Percentiles rank a stretch among this genome's conserved stretches.
Evolutionary conservation across 2,888 invertebrate genomes (phyloP).

Genomic region (Flabesymbios commensalis): DNA sequence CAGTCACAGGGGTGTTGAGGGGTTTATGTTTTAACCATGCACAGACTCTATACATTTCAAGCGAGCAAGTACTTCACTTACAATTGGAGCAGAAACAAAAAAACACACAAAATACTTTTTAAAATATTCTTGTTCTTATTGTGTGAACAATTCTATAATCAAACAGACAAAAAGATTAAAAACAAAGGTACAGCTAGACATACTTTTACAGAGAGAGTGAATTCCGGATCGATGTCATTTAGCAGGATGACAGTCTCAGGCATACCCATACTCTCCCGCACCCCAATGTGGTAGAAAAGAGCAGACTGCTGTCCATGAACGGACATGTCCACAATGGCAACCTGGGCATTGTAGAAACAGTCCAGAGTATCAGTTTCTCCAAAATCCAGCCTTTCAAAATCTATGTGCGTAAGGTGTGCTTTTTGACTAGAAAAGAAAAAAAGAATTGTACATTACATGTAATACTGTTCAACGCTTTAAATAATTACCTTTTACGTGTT

Average conservation of each 20-base stretch:
- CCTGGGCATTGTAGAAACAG: conserved; percentile 97
- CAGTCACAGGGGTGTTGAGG: too few relatives aligned
- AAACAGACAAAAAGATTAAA: too few relatives aligned
- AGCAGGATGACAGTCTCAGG: conserved; percentile 76
- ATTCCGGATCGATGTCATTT: conserved; percentile 77
- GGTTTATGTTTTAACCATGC: too few relatives aligned
- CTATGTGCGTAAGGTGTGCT: conserved; percentile 47
- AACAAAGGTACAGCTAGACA: too few relatives aligned
- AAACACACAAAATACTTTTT: too few relatives aligned
- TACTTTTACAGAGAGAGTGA: conserved; percentile 86
- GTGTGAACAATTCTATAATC: too few relatives aligned
- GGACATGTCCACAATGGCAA: conserved; percentile 92
- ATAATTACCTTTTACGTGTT: neutral
- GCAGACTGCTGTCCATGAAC: conserved; percentile 85
- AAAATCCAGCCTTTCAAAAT: conserved; percentile 94
- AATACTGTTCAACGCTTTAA: neutral
- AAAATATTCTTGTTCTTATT: too few relatives aligned
- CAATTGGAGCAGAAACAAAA: too few relatives aligned
- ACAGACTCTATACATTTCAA: too few relatives aligned
- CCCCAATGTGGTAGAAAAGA: conserved; percentile 93
- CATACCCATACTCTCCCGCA: conserved; percentile 97
- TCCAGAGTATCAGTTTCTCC: conserved; percentile 94
- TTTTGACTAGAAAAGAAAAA: conserved; percentile 38
- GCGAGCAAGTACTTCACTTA: too few relatives aligned
- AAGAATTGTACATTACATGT: neutral